A percentile compares a stretch with the other conserved stretches of the same genome.
Conservation (phyloP, 2,797 vertebrate genomes). For the Sebastes matsubarae region DNA sequence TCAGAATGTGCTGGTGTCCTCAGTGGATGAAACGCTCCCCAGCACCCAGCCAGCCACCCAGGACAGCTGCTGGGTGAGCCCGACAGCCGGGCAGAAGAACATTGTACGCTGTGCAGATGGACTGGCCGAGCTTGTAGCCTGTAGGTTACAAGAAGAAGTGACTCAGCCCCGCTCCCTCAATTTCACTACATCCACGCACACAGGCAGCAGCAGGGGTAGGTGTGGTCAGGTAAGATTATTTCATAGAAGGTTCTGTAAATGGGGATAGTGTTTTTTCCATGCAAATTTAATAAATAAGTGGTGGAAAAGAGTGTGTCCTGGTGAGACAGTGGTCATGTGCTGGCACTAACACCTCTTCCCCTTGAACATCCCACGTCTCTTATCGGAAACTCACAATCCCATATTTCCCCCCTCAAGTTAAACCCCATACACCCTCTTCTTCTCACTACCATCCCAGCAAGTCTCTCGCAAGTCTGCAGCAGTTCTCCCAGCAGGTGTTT, state of each 20-base stretch:
- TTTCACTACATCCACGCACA: too few species aligned
- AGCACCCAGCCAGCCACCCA: too few species aligned
- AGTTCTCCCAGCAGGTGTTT: slow-evolving; percentile 30
- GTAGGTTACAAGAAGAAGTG: too few species aligned
- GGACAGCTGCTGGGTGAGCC: too few species aligned
- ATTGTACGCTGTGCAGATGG: too few species aligned
- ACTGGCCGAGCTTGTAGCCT: too few species aligned
- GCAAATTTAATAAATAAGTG: neutral
- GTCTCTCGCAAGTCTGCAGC: neutral
- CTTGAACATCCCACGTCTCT: neutral
- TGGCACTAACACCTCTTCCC: neutral
- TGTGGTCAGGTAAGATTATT: neutral
- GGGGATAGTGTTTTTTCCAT: neutral
- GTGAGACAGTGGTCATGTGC: neutral
- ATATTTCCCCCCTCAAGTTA: neutral
- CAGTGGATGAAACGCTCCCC: too few species aligned
- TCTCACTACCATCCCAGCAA: neutral
- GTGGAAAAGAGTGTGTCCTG: neutral
- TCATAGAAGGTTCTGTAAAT: neutral
- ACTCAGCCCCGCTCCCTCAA: too few species aligned
- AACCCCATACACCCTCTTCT: neutral
- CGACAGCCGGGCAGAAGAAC: too few species aligned
- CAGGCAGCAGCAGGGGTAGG: too few species aligned
- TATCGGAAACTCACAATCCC: neutral
- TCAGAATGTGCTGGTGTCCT: too few species aligned